Conservation (phyloP, 2,113 vertebrate species). For the Pterocles gutturalis region DNA sequence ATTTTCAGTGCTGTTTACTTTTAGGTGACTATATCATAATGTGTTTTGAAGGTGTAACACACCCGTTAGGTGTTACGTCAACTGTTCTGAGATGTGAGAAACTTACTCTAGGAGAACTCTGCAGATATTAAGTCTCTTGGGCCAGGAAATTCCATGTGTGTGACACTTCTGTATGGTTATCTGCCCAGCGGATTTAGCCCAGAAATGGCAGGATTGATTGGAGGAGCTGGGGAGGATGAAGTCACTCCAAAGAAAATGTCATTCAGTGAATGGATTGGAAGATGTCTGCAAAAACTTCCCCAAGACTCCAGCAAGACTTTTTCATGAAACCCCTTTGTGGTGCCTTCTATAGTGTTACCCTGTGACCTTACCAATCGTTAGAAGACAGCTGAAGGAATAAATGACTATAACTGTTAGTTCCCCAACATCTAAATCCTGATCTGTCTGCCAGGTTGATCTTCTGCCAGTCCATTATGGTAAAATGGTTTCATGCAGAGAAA, state of each 20-base stretch:
- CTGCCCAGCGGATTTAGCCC: background rate
- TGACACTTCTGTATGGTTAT: background rate
- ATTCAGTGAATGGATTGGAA: background rate
- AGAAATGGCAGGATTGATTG: background rate
- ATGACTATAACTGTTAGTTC: background rate
- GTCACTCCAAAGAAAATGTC: background rate
- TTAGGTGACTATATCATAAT: background rate
- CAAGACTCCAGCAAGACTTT: background rate
- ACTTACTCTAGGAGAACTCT: background rate
- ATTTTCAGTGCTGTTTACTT: background rate
- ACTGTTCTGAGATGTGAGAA: fast-evolving
- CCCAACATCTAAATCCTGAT: background rate
- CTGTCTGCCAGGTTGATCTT: background rate
- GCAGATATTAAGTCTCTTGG: background rate
- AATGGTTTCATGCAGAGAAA: too few species aligned
- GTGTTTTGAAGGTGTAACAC: background rate
- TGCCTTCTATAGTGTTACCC: background rate
- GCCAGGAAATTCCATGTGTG: background rate
- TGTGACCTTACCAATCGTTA: background rate
- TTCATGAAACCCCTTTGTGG: fast-evolving
- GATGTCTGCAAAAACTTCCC: background rate
- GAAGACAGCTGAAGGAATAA: background rate
- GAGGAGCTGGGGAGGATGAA: background rate
- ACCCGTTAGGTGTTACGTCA: background rate
- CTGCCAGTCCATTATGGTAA: too few species aligned